Conservation (phyloP, 1,140 invertebrate species). For the Brachionus paranguensis region DNA sequence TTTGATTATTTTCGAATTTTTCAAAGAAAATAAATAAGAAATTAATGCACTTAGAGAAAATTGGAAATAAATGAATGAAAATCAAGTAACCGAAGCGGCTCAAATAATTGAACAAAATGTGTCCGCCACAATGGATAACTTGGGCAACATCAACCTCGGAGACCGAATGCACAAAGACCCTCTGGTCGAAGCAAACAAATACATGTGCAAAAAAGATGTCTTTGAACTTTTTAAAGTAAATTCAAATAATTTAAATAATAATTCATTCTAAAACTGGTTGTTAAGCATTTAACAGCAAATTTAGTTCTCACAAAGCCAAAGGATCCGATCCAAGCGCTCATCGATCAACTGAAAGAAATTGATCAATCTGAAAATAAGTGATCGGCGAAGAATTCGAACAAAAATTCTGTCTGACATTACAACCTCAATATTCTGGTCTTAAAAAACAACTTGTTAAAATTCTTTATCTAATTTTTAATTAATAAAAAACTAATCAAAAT, state of each 20-base stretch:
- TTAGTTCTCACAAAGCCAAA: slow-evolving; percentile 27
- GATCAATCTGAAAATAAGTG: not conserved
- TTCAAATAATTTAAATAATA: not conserved
- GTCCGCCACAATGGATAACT: not conserved
- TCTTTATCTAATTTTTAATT: not conserved
- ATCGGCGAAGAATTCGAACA: not conserved
- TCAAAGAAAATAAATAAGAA: not conserved
- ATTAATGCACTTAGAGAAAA: not conserved
- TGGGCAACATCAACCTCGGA: not conserved
- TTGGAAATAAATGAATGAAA: not conserved
- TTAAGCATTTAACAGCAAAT: slow-evolving; percentile 23
- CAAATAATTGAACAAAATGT: slow-evolving; percentile 16
- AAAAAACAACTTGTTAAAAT: not conserved
- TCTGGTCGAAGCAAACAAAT: slow-evolving; percentile 19
- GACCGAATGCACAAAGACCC: slow-evolving; percentile 32
- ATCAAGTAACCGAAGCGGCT: not conserved
- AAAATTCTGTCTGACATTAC: not conserved
- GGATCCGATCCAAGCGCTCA: slow-evolving; percentile 1
- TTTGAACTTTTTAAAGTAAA: slow-evolving; percentile 33
- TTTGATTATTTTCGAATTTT: not conserved
- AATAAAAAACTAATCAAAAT: not conserved
- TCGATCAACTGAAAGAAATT: slow-evolving; percentile 37
- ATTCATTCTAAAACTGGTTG: not conserved
- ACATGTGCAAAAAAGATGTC: slow-evolving; percentile 9
- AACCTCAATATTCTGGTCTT: not conserved